phyloP scores from a whole-genome alignment of 2,797 vertebrate species.

The Chromis chromis region DNA sequence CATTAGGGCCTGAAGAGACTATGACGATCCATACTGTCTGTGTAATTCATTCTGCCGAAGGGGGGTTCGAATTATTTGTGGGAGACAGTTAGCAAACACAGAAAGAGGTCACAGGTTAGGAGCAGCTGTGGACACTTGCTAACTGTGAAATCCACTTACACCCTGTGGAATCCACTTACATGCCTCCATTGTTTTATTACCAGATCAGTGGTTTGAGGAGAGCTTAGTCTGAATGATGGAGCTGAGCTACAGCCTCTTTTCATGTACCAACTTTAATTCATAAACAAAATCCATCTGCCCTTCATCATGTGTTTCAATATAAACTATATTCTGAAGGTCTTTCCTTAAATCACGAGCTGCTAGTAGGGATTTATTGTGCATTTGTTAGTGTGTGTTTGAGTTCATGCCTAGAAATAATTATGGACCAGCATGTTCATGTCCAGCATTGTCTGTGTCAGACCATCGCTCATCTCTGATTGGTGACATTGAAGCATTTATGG shows the following conservation, averaged over 20 bases:
- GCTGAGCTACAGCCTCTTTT: constrained; percentile 23
- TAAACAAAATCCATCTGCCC: constrained; percentile 8
- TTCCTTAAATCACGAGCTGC: constrained; percentile 16
- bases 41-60: constrained; percentile 63
- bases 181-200: constrained; percentile 65
- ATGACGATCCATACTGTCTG: constrained; percentile 79
- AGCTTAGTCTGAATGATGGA: constrained; percentile 27
- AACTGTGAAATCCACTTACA: constrained; percentile 69
- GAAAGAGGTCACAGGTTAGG: constrained; percentile 76
- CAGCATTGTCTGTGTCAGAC: constrained; percentile 48
- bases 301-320: neutral
- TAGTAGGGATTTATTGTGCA: constrained; percentile 22
- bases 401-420: constrained; percentile 48
- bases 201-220: constrained; percentile 46
- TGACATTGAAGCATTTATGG: constrained; percentile 66
- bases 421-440: constrained; percentile 37
- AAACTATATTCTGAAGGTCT: neutral
- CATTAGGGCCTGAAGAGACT: constrained; percentile 75
- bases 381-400: constrained; percentile 7
- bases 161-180: constrained; percentile 72
- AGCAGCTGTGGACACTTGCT: constrained; percentile 63
- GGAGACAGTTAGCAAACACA: constrained; percentile 67
- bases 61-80: constrained; percentile 73
- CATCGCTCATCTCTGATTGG: constrained; percentile 58
- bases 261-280: constrained; percentile 23